Base-by-base conservation (phyloP, 2,888 invertebrate genomes). In the Cheiracanthium punctorium region DNA sequence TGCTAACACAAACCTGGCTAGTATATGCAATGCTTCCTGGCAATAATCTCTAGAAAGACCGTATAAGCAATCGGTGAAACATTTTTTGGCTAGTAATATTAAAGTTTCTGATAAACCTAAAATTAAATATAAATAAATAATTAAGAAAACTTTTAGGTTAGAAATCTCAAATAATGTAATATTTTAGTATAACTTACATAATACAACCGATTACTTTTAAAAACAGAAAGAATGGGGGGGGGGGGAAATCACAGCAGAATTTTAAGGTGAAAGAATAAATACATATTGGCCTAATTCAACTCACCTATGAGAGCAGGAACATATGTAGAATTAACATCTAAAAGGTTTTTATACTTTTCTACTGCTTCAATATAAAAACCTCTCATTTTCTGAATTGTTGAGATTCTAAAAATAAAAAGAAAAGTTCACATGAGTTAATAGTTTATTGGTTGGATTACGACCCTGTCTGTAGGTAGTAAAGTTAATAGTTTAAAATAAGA, bases 321-420 rank as follows among this genome's bases (percentile, higher is more conserved):
- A 90, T 95, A 95, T 80, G 93, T 92, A 1, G 93, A 92, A 89
- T 94, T 93, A 8, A 92, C 91, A 0, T 91, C 89, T 10, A 96
- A 91, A 77, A 96, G 92, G 24, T 92, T 91, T 88, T 93, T 92
- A 90, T 95, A 97, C 88, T 95, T 94, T 12, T 91, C 90, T 89
- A 95, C 94, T 2, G 97, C 96, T 90, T 96, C 95, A 20, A 93
- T 92, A 92, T 94, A 95, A 89, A 95, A 93, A 20, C 95, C 95
- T 80, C 96, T 92, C 64, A 93, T 92, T 92, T 93, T 91, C 82
- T 91, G 91, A 58, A 92, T 91, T 69, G 89, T 90, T 8, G 92
- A 92, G 43, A 92, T 91, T 88, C 92, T 89, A 69, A 52, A 73
- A 41, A 14, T n/a, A 33, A 33, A 32, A 7, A 37, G 37, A 37